Conservation (phyloP, 1,140 invertebrate species). For the Papilio polytes region DNA sequence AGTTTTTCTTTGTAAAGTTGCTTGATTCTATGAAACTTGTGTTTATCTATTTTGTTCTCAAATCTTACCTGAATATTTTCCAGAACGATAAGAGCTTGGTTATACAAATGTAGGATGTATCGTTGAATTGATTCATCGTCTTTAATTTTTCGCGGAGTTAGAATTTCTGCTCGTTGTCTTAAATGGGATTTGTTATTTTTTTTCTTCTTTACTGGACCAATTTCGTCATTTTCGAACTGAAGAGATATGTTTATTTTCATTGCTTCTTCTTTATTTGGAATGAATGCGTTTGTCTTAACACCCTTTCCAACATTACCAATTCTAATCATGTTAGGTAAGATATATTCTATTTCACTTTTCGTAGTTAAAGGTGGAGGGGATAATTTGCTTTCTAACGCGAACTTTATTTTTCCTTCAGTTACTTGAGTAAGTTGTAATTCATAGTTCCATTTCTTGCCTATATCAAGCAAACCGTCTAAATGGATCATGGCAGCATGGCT, state of each 20-base stretch:
- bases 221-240: background rate
- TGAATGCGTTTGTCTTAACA: background rate
- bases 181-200: background rate
- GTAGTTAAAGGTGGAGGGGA: background rate
- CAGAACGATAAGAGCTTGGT: constrained; percentile 6
- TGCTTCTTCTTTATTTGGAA: background rate
- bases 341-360: background rate
- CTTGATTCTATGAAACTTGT: constrained; percentile 30
- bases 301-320: background rate
- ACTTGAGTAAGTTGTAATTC: constrained; percentile 16
- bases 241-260: constrained; percentile 25
- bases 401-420: background rate
- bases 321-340: background rate
- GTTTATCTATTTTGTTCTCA: constrained; percentile 20
- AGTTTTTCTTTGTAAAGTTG: constrained; percentile 51
- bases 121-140: constrained; percentile 21
- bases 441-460: constrained; percentile 21
- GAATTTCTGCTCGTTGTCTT: constrained; percentile 11
- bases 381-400: background rate
- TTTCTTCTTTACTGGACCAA: background rate
- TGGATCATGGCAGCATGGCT: background rate
- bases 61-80: constrained; percentile 1
- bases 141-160: constrained; percentile 21
- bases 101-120: constrained; percentile 13
- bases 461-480: constrained; percentile 3